These are phyloP conservation scores for Drosophila paranaensis DNA, from an alignment of 2,888 invertebrate species.

Conservation along the genomic window DNA sequence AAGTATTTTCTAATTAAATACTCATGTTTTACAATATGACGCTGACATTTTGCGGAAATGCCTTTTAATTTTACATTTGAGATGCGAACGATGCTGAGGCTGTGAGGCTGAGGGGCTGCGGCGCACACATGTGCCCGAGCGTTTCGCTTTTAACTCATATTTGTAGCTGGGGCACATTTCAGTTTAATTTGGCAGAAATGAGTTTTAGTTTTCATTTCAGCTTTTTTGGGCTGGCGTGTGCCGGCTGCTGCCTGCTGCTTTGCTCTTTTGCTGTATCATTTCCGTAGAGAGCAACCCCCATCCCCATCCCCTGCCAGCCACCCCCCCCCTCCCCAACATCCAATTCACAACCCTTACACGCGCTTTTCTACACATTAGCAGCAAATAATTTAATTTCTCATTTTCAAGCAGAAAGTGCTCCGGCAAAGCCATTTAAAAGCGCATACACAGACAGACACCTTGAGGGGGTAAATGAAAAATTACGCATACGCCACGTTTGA, in stretches of 20 bases:
- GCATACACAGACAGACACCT: background rate
- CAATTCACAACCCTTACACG: constrained; percentile 15
- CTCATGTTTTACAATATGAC: constrained; percentile 82
- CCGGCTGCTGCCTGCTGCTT: constrained; percentile 39
- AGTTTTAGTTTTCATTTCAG: constrained; percentile 79
- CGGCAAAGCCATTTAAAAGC: constrained; percentile 43
- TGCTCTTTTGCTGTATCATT: constrained; percentile 71
- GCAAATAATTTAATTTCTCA: constrained; percentile 79
- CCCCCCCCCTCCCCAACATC: no score
- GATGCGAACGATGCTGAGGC: constrained; percentile 37
- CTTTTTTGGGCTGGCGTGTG: constrained; percentile 29
- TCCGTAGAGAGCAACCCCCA: constrained; percentile 39
- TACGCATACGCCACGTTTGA: constrained; percentile 77
- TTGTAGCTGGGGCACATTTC: constrained; percentile 66
- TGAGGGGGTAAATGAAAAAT: constrained; percentile 55
- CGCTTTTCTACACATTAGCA: constrained; percentile 66
- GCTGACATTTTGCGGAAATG: constrained; percentile 81
- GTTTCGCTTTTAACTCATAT: constrained; percentile 50
- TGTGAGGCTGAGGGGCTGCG: constrained; percentile 2
- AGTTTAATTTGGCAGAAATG: constrained; percentile 81
- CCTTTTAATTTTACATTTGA: constrained; percentile 81
- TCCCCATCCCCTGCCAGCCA: background rate
- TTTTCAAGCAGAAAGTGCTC: constrained; percentile 49
- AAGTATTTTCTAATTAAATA: constrained; percentile 82
- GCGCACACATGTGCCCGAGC: constrained; percentile 29